These are phyloP conservation scores for Eucera pruinosa DNA, from an alignment of 2,888 invertebrate genomes.

Conservation along the genomic window DNA sequence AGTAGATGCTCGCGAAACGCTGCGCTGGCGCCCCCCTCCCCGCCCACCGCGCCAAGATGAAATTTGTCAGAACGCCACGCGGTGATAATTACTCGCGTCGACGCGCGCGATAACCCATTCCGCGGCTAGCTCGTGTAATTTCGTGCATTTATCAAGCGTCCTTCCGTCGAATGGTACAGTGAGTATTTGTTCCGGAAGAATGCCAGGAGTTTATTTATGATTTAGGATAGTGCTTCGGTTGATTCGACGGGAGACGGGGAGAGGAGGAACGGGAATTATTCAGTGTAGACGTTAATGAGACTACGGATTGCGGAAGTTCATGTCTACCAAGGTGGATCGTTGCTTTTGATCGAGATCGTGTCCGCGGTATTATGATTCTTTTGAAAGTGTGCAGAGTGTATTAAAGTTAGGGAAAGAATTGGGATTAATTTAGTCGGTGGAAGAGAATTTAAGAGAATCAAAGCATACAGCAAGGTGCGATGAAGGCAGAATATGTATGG, in stretches of 20 bases:
- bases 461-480: no score
- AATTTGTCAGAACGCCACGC: constrained; percentile 37
- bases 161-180: constrained; percentile 8
- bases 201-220: constrained; percentile 34
- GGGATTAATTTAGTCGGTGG: no score
- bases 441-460: no score
- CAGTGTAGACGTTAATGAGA: constrained; percentile 16
- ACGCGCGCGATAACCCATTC: constrained; percentile 38
- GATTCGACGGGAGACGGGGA: background rate
- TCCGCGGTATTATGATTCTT: no score
- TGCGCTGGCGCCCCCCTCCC: constrained; percentile 28
- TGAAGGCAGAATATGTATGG: no score
- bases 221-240: background rate
- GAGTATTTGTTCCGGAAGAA: constrained; percentile 15
- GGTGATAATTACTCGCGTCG: constrained; percentile 57
- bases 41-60: constrained; percentile 25
- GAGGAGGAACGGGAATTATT: background rate
- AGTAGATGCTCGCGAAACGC: constrained; percentile 29
- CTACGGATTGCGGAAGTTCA: background rate
- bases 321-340: no score
- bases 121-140: constrained; percentile 29
- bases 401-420: no score
- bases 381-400: no score
- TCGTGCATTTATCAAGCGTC: constrained; percentile 37
- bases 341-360: background rate